Percentiles rank a stretch among this genome's conserved stretches.
Conservation (phyloP, 1,140 invertebrate species). For the Drosophila pandora region DNA sequence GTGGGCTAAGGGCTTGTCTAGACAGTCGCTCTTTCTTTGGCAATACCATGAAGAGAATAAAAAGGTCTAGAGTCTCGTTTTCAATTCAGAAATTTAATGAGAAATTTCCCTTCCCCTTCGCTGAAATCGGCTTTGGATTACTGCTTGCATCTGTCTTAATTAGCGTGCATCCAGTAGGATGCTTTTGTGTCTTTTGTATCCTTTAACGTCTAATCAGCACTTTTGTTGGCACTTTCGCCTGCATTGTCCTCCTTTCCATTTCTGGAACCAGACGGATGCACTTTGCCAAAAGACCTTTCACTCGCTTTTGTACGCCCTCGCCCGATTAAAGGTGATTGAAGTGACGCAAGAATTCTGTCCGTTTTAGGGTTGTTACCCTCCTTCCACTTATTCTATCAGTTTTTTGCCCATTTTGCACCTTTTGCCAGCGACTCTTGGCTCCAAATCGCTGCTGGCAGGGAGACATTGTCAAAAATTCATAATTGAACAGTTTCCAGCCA, state of each 20-base stretch:
- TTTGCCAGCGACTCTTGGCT: constrained; percentile 21
- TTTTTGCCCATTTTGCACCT: constrained; percentile 75
- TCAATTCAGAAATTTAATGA: neutral
- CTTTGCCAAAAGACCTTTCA: constrained; percentile 43
- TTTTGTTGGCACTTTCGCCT: constrained; percentile 75
- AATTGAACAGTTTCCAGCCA: constrained; percentile 70
- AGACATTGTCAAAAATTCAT: constrained; percentile 79
- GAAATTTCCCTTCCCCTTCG: neutral
- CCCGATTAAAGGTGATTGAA: constrained; percentile 8
- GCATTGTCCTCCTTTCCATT: constrained; percentile 37
- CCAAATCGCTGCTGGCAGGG: constrained; percentile 17
- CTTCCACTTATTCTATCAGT: constrained; percentile 7
- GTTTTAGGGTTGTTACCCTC: constrained; percentile 55
- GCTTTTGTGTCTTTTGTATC: constrained; percentile 23
- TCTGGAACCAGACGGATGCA: constrained; percentile 32
- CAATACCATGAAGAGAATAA: constrained; percentile 8
- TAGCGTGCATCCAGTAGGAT: constrained; percentile 50
- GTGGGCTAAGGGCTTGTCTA: constrained; percentile 36
- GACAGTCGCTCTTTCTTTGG: constrained; percentile 30
- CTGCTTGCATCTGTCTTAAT: constrained; percentile 24
- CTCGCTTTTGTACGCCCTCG: constrained; percentile 52
- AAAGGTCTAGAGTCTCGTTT: neutral
- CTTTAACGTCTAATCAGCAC: constrained; percentile 67
- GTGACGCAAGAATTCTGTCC: constrained; percentile 12
- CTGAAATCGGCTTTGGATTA: neutral